Conservation (phyloP, 1,140 invertebrate species). For the Mylabris phalerata region DNA sequence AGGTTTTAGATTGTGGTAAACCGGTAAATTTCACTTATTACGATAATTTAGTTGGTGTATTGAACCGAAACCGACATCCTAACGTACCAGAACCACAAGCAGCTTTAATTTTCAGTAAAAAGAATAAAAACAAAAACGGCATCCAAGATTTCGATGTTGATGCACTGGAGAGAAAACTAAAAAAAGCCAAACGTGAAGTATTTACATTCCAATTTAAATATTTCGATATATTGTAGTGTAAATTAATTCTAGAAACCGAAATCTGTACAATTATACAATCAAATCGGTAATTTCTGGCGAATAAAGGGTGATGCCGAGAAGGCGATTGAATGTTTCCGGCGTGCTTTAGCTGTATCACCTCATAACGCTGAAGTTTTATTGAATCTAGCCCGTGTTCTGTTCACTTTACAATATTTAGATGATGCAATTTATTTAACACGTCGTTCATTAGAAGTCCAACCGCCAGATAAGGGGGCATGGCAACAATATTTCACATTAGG, state of each 20-base stretch:
- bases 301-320: constrained; percentile 77
- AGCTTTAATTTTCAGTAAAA: constrained; percentile 71
- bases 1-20: constrained; percentile 77
- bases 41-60: constrained; percentile 76
- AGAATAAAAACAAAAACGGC: constrained; percentile 51
- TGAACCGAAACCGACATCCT: constrained; percentile 58
- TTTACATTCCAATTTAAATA: neutral
- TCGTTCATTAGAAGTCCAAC: constrained; percentile 56
- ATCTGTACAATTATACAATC: constrained; percentile 78
- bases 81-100: constrained; percentile 56
- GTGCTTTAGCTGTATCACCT: constrained; percentile 75
- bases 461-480: constrained; percentile 79
- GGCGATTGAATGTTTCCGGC: constrained; percentile 81
- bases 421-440: constrained; percentile 81
- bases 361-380: constrained; percentile 79
- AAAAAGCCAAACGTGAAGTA: constrained; percentile 73
- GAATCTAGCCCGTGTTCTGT: constrained; percentile 75
- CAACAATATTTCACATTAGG: constrained; percentile 83
- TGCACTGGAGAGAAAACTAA: constrained; percentile 65
- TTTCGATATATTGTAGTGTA: constrained; percentile 1
- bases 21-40: constrained; percentile 83
- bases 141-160: constrained; percentile 70
- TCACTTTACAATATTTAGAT: constrained; percentile 79
- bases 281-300: constrained; percentile 84
- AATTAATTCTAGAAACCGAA: constrained; percentile 62